phyloP scores from a whole-genome alignment of 2,113 vertebrate species.

The Plecotus auritus region DNA sequence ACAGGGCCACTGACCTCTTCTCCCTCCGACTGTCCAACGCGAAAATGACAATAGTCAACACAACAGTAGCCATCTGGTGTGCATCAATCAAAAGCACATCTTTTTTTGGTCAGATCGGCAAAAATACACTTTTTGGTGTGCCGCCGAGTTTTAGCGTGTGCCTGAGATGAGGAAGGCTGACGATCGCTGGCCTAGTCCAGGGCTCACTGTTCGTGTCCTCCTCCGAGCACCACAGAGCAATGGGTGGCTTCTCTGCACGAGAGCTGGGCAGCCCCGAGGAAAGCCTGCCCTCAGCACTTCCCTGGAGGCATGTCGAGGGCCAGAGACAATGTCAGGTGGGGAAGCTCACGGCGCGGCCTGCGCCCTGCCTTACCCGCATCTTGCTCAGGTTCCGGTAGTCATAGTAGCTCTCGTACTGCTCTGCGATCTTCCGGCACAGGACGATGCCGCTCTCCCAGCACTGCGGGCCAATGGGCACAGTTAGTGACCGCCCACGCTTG shows the following conservation, averaged over 20 bases:
- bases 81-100: not conserved
- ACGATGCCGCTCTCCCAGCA: conserved; percentile 99
- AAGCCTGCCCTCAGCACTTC: not conserved
- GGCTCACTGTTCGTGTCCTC: not conserved
- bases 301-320: not conserved
- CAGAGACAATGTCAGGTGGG: accelerated
- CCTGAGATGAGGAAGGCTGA: too few species aligned
- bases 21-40: not conserved
- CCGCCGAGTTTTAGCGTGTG: not conserved
- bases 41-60: not conserved
- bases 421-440: conserved; percentile 96
- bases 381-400: conserved; percentile 99
- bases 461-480: conserved; percentile 78
- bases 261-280: not conserved
- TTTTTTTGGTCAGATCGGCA: not conserved
- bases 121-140: not conserved
- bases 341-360: too few species aligned
- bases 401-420: conserved; percentile 97
- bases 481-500: not conserved
- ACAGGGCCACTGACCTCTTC: not conserved
- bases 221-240: not conserved
- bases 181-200: not conserved
- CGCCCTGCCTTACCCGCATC: conserved; percentile 90
- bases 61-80: not conserved
- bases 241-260: not conserved